Conservation (phyloP, 2,888 invertebrate genomes). For the Caenorhabditis angaria region DNA sequence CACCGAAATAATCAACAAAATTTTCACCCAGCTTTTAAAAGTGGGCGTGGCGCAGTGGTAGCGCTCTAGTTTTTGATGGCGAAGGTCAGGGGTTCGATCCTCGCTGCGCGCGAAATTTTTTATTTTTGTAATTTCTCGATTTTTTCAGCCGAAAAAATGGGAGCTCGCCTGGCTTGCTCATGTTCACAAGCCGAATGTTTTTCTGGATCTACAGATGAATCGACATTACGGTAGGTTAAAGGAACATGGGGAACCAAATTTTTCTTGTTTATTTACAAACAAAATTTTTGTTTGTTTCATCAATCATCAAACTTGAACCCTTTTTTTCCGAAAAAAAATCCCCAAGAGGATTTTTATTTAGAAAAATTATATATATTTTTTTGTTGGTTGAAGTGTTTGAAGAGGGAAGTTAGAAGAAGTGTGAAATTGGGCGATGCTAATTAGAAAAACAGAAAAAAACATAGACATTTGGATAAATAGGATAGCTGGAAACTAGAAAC, state of each 20-base stretch:
- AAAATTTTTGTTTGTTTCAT: background rate
- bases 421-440: background rate
- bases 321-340: background rate
- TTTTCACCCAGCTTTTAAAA: background rate
- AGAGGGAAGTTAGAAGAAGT: background rate
- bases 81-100: too few relatives aligned
- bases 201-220: constrained; percentile 38
- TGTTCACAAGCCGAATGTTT: constrained; percentile 44
- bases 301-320: background rate
- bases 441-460: constrained; percentile 2
- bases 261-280: background rate
- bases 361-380: background rate
- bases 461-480: too few relatives aligned
- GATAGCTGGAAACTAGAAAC: too few relatives aligned
- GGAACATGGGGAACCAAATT: background rate
- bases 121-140: background rate
- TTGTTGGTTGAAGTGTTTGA: background rate
- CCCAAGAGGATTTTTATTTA: background rate
- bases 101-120: too few relatives aligned
- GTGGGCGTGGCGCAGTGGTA: too few relatives aligned
- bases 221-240: constrained; percentile 30
- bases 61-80: too few relatives aligned
- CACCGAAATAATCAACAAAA: too few relatives aligned
- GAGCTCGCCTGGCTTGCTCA: constrained; percentile 40
- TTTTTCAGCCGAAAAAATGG: constrained; percentile 18